phyloP scores from a whole-genome alignment of 2,888 invertebrate genomes.

The Listrodromus nycthemerus region DNA sequence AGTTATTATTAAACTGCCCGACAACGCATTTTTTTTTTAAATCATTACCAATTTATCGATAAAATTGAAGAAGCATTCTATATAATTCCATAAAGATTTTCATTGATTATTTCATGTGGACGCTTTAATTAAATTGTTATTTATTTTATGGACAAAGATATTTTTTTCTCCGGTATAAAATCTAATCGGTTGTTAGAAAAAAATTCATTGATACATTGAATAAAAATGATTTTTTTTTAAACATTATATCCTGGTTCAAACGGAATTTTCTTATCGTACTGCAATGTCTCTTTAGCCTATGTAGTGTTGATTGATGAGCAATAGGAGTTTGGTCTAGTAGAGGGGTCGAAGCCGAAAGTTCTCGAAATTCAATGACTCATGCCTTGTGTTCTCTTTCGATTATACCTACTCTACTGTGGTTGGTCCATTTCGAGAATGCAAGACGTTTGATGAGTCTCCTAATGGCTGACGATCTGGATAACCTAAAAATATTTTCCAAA shows the following conservation, averaged over 20 bases:
- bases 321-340: constrained; percentile 4
- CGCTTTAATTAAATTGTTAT: not conserved
- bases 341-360: constrained; percentile 53
- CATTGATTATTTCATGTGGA: not conserved
- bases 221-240: no score
- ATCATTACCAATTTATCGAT: not conserved
- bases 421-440: constrained; percentile 10
- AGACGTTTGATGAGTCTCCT: constrained; percentile 1
- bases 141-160: no score
- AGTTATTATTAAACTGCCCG: constrained; percentile 7
- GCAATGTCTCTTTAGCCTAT: not conserved
- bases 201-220: no score
- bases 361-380: constrained; percentile 62
- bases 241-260: no score
- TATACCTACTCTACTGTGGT: not conserved
- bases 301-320: not conserved
- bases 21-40: not conserved
- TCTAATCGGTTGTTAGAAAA: not conserved
- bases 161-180: not conserved
- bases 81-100: not conserved
- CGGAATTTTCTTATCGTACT: not conserved
- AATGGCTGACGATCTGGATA: constrained; percentile 2
- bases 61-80: not conserved
- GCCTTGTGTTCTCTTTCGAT: constrained; percentile 32
- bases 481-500: constrained; percentile 1